phyloP scores from a whole-genome alignment of 2,888 invertebrate genomes.

The Spilosoma lubricipeda region DNA sequence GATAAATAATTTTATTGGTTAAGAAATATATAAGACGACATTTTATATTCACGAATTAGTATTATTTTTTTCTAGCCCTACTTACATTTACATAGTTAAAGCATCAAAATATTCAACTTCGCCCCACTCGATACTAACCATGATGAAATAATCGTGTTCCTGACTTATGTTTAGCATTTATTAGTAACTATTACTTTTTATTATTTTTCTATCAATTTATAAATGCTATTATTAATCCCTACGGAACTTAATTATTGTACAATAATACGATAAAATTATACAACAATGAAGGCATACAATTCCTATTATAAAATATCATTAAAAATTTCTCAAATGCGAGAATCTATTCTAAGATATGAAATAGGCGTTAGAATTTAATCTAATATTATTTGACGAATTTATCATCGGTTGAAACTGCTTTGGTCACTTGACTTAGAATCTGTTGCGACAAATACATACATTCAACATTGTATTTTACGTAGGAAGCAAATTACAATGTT shows the following conservation, averaged over 20 bases:
- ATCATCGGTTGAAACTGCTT: slow-evolving; percentile 25
- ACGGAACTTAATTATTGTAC: background rate
- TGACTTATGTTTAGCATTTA: background rate
- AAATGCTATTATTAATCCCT: background rate
- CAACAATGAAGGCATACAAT: background rate
- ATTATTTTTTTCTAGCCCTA: background rate
- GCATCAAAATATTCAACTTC: background rate
- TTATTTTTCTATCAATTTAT: background rate
- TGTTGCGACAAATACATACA: slow-evolving; percentile 36
- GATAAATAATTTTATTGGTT: background rate
- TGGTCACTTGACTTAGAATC: slow-evolving; percentile 39
- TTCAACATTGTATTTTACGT: slow-evolving; percentile 35
- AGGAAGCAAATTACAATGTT: slow-evolving; percentile 30
- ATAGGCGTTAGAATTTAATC: slow-evolving; percentile 30
- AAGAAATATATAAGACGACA: background rate
- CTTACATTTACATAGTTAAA: too few relatives aligned
- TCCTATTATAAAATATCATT: background rate
- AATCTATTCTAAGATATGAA: slow-evolving; percentile 10
- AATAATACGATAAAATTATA: background rate
- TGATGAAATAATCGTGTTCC: background rate
- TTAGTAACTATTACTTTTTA: background rate
- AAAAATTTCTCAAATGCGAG: background rate
- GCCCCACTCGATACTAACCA: background rate
- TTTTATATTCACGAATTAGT: background rate
- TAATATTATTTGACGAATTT: slow-evolving; percentile 31